Base-by-base conservation (phyloP, 2,113 vertebrate genomes). In the Nematolebias whitei region DNA sequence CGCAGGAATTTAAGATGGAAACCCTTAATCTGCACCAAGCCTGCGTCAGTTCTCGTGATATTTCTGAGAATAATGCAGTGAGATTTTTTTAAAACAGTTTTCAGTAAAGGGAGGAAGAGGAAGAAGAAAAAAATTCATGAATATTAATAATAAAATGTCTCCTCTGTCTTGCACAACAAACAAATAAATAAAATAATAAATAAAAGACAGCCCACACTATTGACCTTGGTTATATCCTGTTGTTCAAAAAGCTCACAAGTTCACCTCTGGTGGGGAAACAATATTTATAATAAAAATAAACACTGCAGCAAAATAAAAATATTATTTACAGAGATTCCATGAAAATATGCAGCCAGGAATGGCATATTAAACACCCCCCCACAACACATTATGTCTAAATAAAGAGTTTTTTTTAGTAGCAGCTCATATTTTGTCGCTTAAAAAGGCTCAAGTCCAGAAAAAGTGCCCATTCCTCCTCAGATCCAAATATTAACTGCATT, bases 191-290 rank as follows among this genome's bases (percentile, higher is more conserved):
- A 74, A 51, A n/a, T 13, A 68, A 61, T 8, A 50, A 26, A 50
- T 50, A 26, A 56, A 50, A n/a, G n/a, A n/a, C n/a, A n/a, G n/a
- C n/a, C n/a, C n/a, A 78, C 45, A 79, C 60, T 44, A 49, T 45
- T 87, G 89, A 90, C 89, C 87, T 89, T 89, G 89, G 67, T 0
- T 82, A 35, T 82, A 85, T 90, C 83, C 82, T 85, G 82, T 85
- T 88, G 77, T 84, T 87, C 49, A 84, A 66, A 73, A 62, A 51
- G 24, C 59, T 54, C 53, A 83, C 74, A 83, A 78, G 41, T 82
- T 82, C 56, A 70, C 14, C 49, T 57, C 52, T 54, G 19, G 1
- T 45, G 69, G 50, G 69, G 39, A 45, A 41, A 55, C 14, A 19
- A 41, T 23, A 58, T 4, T 9, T 7, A 39, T 13, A 38, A 23